phyloP scores from a whole-genome alignment of 2,888 invertebrate species.

The Morpho achilles region DNA sequence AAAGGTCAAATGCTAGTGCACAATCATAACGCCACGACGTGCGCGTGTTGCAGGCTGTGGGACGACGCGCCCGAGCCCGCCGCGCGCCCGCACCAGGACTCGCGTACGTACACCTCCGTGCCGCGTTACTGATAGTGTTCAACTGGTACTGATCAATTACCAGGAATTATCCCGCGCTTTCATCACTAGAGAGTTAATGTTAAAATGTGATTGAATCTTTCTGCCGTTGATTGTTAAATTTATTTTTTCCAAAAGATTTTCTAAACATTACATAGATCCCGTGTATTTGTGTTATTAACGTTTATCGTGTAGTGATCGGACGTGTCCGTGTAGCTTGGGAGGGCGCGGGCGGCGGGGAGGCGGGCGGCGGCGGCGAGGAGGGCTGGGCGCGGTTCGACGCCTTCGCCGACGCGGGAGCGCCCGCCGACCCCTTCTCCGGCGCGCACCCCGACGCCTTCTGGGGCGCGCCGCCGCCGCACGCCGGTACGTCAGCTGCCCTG shows the following conservation, averaged over 20 bases:
- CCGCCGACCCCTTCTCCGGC: constrained; percentile 28
- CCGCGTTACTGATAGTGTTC: neutral
- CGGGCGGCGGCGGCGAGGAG: constrained; percentile 24
- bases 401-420: constrained; percentile 20
- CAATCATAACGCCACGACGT: neutral
- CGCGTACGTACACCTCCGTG: constrained; percentile 1
- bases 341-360: constrained; percentile 24
- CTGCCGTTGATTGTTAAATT: no score
- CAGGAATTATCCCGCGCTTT: no score
- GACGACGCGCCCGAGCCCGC: constrained; percentile 34
- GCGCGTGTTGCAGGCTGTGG: constrained; percentile 47
- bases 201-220: no score
- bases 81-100: constrained; percentile 12
- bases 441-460: constrained; percentile 15
- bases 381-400: constrained; percentile 59
- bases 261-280: no score
- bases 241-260: no score
- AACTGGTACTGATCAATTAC: no score
- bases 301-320: neutral
- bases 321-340: constrained; percentile 46
- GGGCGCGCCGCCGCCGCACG: constrained; percentile 5
- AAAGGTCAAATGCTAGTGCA: no score
- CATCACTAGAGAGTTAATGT: no score
- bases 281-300: no score
- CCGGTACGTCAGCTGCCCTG: constrained; percentile 3